A percentile compares a stretch with the other conserved stretches of the same genome.
phyloP scores from a whole-genome alignment of 2,113 vertebrate species.

The Thamnaconus septentrionalis region DNA sequence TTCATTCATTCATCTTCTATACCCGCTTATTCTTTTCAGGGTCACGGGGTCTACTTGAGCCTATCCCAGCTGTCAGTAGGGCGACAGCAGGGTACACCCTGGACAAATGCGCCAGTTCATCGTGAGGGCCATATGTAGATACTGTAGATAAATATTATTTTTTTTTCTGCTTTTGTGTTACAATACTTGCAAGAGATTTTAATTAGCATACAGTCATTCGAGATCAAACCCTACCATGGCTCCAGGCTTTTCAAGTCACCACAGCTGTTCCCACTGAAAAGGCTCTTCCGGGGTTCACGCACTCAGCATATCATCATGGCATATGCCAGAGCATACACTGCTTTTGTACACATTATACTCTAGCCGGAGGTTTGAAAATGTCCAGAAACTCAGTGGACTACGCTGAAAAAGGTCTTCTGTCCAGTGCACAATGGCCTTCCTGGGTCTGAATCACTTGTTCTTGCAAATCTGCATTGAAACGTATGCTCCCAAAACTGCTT shows the following conservation, averaged over 20 bases:
- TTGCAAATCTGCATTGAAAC: conserved; percentile 64
- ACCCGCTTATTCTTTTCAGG: neutral
- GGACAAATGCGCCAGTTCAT: too few relatives aligned
- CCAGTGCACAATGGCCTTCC: conserved; percentile 50
- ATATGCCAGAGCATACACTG: conserved; percentile 72
- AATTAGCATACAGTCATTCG: neutral
- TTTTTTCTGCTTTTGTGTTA: too few relatives aligned
- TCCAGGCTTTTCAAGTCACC: conserved; percentile 51
- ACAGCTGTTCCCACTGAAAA: conserved; percentile 63
- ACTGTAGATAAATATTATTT: too few relatives aligned
- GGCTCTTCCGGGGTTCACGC: conserved; percentile 64
- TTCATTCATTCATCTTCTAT: neutral
- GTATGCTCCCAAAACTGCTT: conserved; percentile 51
- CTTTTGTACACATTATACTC: conserved; percentile 75
- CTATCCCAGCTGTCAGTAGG: too few relatives aligned
- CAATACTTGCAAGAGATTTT: too few relatives aligned
- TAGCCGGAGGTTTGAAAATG: conserved; percentile 44
- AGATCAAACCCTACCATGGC: conserved; percentile 70
- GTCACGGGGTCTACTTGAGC: too few relatives aligned
- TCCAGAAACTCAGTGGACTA: conserved; percentile 44
- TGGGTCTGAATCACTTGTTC: neutral
- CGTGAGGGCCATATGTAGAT: too few relatives aligned
- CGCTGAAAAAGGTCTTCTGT: conserved; percentile 44
- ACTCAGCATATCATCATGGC: conserved; percentile 61
- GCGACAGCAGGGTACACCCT: too few relatives aligned